Percentiles rank a stretch among this genome's conserved stretches.
These are phyloP conservation scores for Centruroides vittatus DNA, from an alignment of 1,140 invertebrate species.

Conservation along the genomic window DNA sequence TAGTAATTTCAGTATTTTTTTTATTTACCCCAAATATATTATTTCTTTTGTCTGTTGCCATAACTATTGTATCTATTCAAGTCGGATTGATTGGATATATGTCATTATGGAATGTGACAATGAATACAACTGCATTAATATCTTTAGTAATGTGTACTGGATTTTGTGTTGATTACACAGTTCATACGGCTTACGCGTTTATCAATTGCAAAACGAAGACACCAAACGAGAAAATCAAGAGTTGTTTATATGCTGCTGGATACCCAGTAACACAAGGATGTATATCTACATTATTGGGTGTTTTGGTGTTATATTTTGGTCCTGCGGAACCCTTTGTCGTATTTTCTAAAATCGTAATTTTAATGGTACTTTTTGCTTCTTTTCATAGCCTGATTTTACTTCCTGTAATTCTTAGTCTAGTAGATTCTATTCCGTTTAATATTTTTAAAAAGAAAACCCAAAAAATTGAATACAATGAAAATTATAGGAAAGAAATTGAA, in stretches of 20 bases:
- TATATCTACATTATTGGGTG: constrained; percentile 77
- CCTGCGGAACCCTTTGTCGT: constrained; percentile 91
- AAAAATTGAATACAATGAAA: no score
- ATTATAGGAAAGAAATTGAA: no score
- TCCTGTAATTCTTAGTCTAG: constrained; percentile 71
- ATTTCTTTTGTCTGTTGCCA: constrained; percentile 63
- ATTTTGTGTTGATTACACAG: constrained; percentile 92
- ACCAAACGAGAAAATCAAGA: constrained; percentile 52
- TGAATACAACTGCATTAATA: constrained; percentile 96
- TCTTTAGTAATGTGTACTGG: constrained; percentile 97
- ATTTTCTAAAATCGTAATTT: constrained; percentile 95
- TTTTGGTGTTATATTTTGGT: constrained; percentile 68
- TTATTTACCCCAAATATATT: no score
- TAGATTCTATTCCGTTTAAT: background rate
- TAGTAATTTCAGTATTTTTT: no score
- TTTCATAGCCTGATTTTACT: constrained; percentile 81
- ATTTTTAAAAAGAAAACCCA: no score
- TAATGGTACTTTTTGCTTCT: constrained; percentile 85
- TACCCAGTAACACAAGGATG: constrained; percentile 88
- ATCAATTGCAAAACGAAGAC: constrained; percentile 51
- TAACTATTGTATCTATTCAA: constrained; percentile 89
- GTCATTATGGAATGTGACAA: constrained; percentile 82
- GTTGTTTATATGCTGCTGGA: constrained; percentile 74
- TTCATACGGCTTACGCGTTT: constrained; percentile 91
- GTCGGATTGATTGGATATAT: constrained; percentile 89